Percentiles rank a stretch among this genome's conserved stretches.
Conservation (phyloP, 2,113 vertebrate genomes). For the Cyprinodon variegatus region DNA sequence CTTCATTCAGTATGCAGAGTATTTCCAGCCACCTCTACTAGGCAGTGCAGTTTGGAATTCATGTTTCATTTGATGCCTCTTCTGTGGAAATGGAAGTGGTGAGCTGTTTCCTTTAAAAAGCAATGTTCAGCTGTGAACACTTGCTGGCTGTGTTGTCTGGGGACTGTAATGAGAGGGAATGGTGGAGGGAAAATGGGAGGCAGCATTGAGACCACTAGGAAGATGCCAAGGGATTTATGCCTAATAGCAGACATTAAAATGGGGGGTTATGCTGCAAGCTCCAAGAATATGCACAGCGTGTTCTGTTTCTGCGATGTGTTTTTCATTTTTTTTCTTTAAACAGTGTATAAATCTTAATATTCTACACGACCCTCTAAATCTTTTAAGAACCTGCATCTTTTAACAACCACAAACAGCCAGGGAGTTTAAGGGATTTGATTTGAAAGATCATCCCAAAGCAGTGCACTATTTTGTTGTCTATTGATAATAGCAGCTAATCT, state of each 20-base stretch:
- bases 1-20: not conserved
- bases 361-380: not conserved
- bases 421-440: not conserved
- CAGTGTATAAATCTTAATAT: not conserved
- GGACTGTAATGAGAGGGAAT: slow-evolving; percentile 52
- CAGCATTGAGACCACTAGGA: slow-evolving; percentile 13
- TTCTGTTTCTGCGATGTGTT: slow-evolving; percentile 15
- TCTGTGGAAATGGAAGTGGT: slow-evolving; percentile 23
- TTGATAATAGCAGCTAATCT: not conserved
- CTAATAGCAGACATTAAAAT: slow-evolving; percentile 45
- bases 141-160: slow-evolving; percentile 38
- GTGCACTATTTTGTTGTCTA: not conserved
- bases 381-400: not conserved
- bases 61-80: slow-evolving; percentile 9
- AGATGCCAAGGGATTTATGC: slow-evolving; percentile 44
- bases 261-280: slow-evolving; percentile 41
- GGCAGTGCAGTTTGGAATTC: not conserved
- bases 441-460: not conserved
- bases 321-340: not conserved
- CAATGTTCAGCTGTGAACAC: slow-evolving; percentile 57
- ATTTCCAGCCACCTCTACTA: slow-evolving; percentile 7
- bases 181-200: slow-evolving; percentile 27
- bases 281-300: slow-evolving; percentile 40
- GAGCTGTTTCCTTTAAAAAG: slow-evolving; percentile 41
- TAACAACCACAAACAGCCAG: not conserved